Conservation (phyloP, 1,140 invertebrate genomes). For the Fopius arisanus region DNA sequence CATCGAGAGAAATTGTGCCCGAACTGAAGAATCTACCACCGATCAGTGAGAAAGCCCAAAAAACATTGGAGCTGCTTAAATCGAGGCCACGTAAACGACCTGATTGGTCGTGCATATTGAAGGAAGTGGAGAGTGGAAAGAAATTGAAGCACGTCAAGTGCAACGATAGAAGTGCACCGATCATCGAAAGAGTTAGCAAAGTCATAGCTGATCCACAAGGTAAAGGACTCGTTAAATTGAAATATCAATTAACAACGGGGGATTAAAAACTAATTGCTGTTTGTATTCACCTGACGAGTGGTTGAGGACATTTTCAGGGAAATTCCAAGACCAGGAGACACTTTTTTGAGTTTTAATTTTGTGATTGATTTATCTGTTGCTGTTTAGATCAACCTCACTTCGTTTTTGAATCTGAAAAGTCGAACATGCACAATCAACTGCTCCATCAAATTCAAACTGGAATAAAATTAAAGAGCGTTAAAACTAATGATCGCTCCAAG, state of each 20-base stretch:
- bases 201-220: conserved; percentile 67
- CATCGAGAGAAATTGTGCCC: conserved; percentile 52
- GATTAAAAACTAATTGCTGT: no score
- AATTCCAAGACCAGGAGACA: no score
- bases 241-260: not conserved
- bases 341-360: no score
- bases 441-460: conserved; percentile 85
- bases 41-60: conserved; percentile 65
- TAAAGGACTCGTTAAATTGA: conserved; percentile 45
- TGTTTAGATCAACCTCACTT: conserved; percentile 71
- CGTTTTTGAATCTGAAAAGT: conserved; percentile 88
- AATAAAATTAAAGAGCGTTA: conserved; percentile 77
- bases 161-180: conserved; percentile 77
- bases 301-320: no score
- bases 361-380: not conserved
- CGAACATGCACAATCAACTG: conserved; percentile 82
- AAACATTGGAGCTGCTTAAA: conserved; percentile 71
- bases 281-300: no score
- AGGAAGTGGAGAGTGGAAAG: conserved; percentile 82
- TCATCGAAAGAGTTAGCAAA: conserved; percentile 66
- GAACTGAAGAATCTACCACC: conserved; percentile 59
- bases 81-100: conserved; percentile 81
- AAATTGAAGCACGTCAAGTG: conserved; percentile 82
- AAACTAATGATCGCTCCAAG: conserved; percentile 86
- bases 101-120: conserved; percentile 90